Evolutionary conservation across 2,797 vertebrate species (phyloP).

Genomic region (Pachyuromys duprasi): DNA sequence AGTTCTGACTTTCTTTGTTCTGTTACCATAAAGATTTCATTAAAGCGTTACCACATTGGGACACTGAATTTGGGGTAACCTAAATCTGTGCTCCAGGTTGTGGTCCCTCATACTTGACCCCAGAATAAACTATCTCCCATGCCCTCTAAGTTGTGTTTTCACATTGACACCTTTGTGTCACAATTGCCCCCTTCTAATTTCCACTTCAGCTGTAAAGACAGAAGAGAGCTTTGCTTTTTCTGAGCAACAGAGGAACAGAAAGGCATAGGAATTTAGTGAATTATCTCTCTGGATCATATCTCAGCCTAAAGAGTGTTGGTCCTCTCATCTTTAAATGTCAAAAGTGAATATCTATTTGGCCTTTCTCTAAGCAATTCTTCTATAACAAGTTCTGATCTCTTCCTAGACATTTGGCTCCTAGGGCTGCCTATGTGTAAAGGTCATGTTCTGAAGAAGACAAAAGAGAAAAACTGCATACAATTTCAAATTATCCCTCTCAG

Average conservation of each 20-base stretch:
- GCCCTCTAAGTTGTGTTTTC: not conserved
- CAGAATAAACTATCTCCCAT: not conserved
- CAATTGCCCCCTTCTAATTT: not conserved
- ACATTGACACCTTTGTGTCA: no score
- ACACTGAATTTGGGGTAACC: not conserved
- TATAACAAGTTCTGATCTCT: not conserved
- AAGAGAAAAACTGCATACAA: slow-evolving; percentile 22
- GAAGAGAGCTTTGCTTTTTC: not conserved
- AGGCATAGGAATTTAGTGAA: not conserved
- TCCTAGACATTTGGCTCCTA: not conserved
- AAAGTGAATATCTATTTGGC: not conserved
- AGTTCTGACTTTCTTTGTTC: not conserved
- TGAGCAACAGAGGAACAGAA: not conserved
- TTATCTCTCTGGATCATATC: not conserved
- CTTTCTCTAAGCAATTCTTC: slow-evolving; percentile 39
- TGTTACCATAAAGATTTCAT: not conserved
- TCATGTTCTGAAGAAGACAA: slow-evolving; percentile 21
- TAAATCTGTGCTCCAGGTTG: not conserved
- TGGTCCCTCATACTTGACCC: not conserved
- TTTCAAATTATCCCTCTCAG: not conserved
- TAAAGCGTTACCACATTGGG: not conserved
- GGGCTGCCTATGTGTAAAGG: slow-evolving; percentile 15
- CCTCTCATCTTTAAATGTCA: not conserved
- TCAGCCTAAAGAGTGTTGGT: not conserved
- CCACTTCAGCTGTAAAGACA: not conserved